These are phyloP conservation scores for Crepidodera aurea DNA, from an alignment of 2,888 invertebrate species.

Conservation along the genomic window DNA sequence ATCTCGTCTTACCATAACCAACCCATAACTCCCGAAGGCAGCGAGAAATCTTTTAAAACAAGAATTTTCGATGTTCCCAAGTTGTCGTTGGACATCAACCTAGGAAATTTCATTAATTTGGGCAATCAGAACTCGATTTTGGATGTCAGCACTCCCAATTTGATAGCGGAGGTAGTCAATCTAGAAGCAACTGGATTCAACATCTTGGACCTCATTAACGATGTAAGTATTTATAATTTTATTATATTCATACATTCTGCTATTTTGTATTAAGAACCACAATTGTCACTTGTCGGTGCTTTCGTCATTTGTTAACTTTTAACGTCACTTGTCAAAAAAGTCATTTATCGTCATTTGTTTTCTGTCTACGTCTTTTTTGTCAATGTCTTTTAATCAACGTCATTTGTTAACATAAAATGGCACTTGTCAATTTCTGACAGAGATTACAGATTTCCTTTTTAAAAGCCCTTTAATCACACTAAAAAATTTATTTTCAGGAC, in stretches of 20 bases:
- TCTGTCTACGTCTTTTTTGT: no score
- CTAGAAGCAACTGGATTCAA: conserved; percentile 55
- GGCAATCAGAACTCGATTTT: conserved; percentile 22
- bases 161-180: conserved; percentile 58
- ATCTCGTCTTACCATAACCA: conserved; percentile 4
- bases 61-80: not conserved
- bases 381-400: no score
- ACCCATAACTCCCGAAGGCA: conserved; percentile 43
- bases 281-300: no score
- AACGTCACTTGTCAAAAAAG: no score
- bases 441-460: no score
- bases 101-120: conserved; percentile 1
- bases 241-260: conserved; percentile 1
- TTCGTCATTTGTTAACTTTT: no score
- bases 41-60: conserved; percentile 32
- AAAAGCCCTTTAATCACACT: no score
- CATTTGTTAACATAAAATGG: no score
- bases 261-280: no score
- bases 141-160: conserved; percentile 59
- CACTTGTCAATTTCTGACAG: no score
- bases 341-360: no score
- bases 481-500: conserved; percentile 46
- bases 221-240: conserved; percentile 36
- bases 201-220: conserved; percentile 55
- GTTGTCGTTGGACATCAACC: conserved; percentile 23